Percentiles rank a stretch among this genome's conserved stretches.
phyloP scores from a whole-genome alignment of 2,113 vertebrate genomes.

The Menura novaehollandiae region DNA sequence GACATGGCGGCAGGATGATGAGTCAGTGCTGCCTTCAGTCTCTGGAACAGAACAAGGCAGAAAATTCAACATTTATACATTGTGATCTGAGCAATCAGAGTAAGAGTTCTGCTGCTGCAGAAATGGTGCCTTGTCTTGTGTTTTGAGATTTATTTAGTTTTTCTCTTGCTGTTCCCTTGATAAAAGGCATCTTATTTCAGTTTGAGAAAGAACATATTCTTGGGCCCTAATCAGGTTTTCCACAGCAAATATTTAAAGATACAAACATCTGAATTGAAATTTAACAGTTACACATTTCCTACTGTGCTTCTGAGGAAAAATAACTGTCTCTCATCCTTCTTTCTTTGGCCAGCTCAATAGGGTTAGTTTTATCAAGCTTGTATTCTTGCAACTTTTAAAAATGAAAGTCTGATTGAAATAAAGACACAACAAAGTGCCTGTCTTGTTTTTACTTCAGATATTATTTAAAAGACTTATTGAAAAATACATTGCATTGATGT shows the following conservation, averaged over 20 bases:
- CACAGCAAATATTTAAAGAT: background rate
- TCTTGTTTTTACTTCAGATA: background rate
- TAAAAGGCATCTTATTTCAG: background rate
- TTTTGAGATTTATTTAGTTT: background rate
- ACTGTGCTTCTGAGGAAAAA: background rate
- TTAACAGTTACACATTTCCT: background rate
- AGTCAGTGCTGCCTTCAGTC: constrained; percentile 93
- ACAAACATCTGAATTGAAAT: background rate
- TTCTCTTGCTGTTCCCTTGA: background rate
- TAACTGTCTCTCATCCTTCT: background rate
- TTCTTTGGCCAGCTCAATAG: background rate
- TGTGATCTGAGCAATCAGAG: background rate
- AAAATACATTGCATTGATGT: background rate
- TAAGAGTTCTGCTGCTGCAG: background rate
- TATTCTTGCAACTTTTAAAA: background rate
- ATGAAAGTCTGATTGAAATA: background rate
- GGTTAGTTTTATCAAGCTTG: background rate
- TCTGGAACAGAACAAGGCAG: constrained; percentile 77
- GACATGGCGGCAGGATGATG: constrained; percentile 93
- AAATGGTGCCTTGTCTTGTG: background rate
- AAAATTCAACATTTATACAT: background rate
- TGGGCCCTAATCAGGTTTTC: background rate
- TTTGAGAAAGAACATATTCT: background rate
- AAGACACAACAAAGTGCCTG: background rate
- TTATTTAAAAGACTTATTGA: background rate